These are phyloP conservation scores for Gymnogyps californianus DNA, from an alignment of 2,113 vertebrate genomes.

Conservation along the genomic window DNA sequence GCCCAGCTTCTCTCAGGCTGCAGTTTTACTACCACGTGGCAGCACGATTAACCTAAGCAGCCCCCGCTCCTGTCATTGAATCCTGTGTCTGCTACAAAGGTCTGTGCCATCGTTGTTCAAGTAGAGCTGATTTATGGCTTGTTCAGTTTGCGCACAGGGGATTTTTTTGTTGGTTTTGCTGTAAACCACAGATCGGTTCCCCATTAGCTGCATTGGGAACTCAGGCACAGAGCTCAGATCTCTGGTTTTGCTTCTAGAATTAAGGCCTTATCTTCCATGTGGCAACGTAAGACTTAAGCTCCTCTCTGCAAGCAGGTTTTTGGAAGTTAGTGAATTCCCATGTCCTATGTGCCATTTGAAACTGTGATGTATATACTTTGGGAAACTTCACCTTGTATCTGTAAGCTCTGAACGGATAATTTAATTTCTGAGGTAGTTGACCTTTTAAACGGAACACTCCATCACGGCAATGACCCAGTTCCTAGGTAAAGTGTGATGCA, in stretches of 20 bases:
- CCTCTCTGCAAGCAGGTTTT: neutral
- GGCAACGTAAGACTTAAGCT: neutral
- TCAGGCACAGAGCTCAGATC: neutral
- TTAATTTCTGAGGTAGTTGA: neutral
- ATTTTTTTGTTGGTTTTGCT: neutral
- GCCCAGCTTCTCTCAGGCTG: neutral
- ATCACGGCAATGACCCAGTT: neutral
- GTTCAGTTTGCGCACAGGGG: neutral
- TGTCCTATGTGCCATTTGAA: neutral
- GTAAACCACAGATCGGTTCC: neutral
- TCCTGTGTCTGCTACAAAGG: neutral
- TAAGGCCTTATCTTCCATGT: neutral
- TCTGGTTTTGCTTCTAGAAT: neutral
- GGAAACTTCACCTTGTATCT: neutral
- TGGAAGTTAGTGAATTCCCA: neutral
- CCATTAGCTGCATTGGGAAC: neutral
- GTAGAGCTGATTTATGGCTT: neutral
- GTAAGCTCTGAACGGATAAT: neutral
- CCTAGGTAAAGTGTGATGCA: neutral
- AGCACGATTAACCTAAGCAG: neutral
- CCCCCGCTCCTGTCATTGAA: neutral
- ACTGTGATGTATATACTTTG: accelerated
- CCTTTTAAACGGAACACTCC: neutral
- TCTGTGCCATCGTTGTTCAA: neutral
- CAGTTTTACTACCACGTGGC: neutral